These are phyloP conservation scores for Sisyra nigra DNA, from an alignment of 2,888 invertebrate species.

Conservation along the genomic window DNA sequence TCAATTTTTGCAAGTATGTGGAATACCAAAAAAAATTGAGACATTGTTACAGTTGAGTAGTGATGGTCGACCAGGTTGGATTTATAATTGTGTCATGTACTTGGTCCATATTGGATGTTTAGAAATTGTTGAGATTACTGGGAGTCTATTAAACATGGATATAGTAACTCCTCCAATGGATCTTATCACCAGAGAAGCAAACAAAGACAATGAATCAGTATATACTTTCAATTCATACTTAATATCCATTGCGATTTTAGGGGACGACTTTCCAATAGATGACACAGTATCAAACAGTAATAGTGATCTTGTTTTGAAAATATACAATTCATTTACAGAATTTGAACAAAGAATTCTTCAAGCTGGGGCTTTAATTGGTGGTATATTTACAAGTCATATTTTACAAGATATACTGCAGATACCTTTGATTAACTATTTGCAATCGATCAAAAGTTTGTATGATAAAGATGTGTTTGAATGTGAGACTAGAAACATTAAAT, in stretches of 20 bases:
- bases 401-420: too few relatives aligned
- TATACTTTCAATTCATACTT: neutral
- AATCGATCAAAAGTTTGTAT: too few relatives aligned
- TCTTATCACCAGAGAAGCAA: slow-evolving; percentile 25
- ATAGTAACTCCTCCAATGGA: slow-evolving; percentile 26
- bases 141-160: slow-evolving; percentile 21
- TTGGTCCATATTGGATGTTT: slow-evolving; percentile 31
- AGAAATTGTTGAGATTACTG: slow-evolving; percentile 23
- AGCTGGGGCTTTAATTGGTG: too few relatives aligned
- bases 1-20: slow-evolving; percentile 40
- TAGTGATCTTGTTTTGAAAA: too few relatives aligned
- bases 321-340: too few relatives aligned
- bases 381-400: too few relatives aligned
- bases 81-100: slow-evolving; percentile 34
- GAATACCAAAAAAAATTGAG: slow-evolving; percentile 35
- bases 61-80: slow-evolving; percentile 33
- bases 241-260: neutral
- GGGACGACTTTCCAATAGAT: slow-evolving; percentile 11
- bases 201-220: neutral
- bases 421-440: too few relatives aligned
- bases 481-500: too few relatives aligned
- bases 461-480: too few relatives aligned
- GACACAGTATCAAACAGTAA: slow-evolving; percentile 13
- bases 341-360: too few relatives aligned
- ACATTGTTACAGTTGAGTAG: slow-evolving; percentile 29